phyloP scores from a whole-genome alignment of 2,113 vertebrate species.

The Trogon surrucura region DNA sequence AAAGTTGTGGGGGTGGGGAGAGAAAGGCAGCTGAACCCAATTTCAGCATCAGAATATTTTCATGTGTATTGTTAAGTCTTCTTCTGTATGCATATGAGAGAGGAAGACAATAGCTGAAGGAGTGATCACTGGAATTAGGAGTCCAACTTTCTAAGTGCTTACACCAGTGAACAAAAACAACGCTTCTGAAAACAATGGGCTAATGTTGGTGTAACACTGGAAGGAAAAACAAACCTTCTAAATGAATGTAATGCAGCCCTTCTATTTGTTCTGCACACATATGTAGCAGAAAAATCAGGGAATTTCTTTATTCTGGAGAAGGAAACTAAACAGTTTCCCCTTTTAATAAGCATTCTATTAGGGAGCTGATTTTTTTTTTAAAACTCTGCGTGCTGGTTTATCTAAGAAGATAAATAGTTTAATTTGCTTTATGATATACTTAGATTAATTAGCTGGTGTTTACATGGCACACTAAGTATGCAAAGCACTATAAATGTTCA shows the following conservation, averaged over 20 bases:
- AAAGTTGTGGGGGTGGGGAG: rapidly evolving
- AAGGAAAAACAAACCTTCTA: not conserved
- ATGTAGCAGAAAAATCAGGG: not conserved
- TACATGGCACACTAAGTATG: not conserved
- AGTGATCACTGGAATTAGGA: not conserved
- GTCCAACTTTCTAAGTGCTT: not conserved
- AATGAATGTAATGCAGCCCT: not conserved
- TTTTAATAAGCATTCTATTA: not conserved
- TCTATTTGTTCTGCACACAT: not conserved
- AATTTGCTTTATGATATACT: not conserved
- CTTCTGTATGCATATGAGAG: not conserved
- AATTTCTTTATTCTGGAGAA: not conserved
- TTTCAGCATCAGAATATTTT: not conserved
- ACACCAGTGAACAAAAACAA: not conserved
- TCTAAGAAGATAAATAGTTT: constrained; percentile 22
- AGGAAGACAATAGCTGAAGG: not conserved
- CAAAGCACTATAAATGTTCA: not conserved
- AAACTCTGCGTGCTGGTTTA: not conserved
- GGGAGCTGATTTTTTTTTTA: not conserved
- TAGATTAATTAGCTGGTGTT: constrained; percentile 27
- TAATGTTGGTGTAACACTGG: not conserved
- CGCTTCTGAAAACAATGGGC: not conserved
- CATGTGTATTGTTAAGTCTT: not conserved
- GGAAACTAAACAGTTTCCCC: not conserved
- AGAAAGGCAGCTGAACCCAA: not conserved